Evolutionary conservation across 2,113 vertebrate species (phyloP).

Genomic region (Ciconia boyciana): DNA sequence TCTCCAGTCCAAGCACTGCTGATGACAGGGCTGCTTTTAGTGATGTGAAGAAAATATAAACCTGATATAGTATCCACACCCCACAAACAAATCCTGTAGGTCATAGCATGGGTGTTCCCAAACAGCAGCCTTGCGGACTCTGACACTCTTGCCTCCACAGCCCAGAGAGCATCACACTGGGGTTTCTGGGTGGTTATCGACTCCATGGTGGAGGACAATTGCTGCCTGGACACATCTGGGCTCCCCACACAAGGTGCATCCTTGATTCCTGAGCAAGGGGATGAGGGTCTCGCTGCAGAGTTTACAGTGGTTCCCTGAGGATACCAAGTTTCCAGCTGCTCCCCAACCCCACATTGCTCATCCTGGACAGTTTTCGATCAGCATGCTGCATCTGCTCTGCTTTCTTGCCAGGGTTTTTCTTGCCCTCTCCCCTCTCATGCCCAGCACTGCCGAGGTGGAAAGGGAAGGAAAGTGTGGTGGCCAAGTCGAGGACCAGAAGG

Average conservation of each 20-base stretch:
- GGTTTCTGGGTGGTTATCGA: neutral
- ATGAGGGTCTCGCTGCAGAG: neutral
- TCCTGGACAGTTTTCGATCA: neutral
- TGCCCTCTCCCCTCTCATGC: neutral
- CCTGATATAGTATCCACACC: fast-evolving
- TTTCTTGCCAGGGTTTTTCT: neutral
- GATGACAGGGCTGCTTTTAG: neutral
- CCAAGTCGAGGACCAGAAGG: neutral
- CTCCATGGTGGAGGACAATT: neutral
- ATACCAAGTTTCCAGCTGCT: neutral
- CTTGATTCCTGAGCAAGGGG: neutral
- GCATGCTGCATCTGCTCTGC: neutral
- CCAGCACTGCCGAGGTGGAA: neutral
- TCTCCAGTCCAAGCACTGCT: neutral
- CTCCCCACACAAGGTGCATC: neutral
- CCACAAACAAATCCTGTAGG: neutral
- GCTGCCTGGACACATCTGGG: neutral
- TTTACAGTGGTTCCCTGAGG: neutral
- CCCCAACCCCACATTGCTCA: neutral
- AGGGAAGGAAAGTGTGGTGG: neutral
- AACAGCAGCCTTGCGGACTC: neutral
- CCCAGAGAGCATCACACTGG: neutral
- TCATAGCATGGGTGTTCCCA: fast-evolving
- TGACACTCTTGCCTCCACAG: neutral
- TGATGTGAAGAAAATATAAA: neutral